Base-by-base conservation (phyloP, 2,797 vertebrate species). In the Chiroxiphia lanceolata region DNA sequence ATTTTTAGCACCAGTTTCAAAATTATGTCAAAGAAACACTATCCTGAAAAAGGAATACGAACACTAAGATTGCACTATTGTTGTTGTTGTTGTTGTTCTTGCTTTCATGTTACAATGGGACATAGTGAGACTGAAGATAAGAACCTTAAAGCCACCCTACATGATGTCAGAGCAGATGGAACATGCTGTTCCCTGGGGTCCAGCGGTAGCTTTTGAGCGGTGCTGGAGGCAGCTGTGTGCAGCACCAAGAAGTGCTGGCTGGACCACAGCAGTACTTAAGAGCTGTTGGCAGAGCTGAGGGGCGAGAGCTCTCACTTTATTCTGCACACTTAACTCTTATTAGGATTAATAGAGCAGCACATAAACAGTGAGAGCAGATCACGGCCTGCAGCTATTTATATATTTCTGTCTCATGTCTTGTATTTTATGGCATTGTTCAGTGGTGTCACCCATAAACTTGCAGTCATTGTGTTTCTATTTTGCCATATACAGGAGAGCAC, bases 291-390 rank as follows among this genome's bases (percentile, higher is more conserved):
- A 93, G 84, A 94, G 83, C 93, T 89, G 90, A 94, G 88, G 93
- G 80, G 74, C 0, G 2, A 75, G 90, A 93, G 91, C 88, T 92
- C 94, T 93, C 96, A 92, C 90, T 93, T 95, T 65, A 90, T 96
- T 95, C 94, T 96, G 94, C 61, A 11, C 93, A 95, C 94, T 97
- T 97, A 96, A 96, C 96, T 96, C 94, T 90, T 95, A 64, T 96
- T 95, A 90, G 86, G 90, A 89, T 87, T 96, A 96, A 95, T 90
- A 91, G 91, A 89, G 75, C 91, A 87, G 53, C 75, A 61, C 42
- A 63, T 68, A 93, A 96, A 70, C 93, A 95, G 90, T 68, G 86
- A 93, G 75, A 95, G 71, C 83, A 89, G 95, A 96, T 94, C 88
- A 77, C 72, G 94, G 90, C 96, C 96, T 78, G 68, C 90, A 90